Evolutionary conservation across 2,113 vertebrate species (phyloP).

Genomic region (Oreocharis arfaki): DNA sequence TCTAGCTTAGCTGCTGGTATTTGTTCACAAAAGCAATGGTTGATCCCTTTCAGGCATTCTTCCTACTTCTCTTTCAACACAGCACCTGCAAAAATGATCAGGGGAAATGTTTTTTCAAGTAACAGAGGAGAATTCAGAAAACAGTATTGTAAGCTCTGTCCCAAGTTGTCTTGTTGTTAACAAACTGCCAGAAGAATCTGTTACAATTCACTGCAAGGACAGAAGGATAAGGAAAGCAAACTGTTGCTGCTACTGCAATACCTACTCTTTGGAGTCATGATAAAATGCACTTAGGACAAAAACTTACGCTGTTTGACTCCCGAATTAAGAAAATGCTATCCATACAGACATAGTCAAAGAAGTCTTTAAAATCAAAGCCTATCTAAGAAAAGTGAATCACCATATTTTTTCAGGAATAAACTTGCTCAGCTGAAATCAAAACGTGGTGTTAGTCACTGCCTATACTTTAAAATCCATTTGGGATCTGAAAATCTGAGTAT

Average conservation of each 20-base stretch:
- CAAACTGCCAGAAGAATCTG: background rate
- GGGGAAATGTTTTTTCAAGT: background rate
- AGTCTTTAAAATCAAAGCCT: background rate
- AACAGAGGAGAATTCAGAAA: background rate
- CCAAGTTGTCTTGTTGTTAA: background rate
- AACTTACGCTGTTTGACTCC: background rate
- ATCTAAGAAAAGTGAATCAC: background rate
- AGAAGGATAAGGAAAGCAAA: conserved; percentile 15
- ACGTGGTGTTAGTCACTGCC: background rate
- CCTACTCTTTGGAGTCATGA: background rate
- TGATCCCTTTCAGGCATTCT: background rate
- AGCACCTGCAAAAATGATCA: background rate
- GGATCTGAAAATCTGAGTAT: background rate
- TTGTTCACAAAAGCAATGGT: background rate
- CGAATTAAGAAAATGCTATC: background rate
- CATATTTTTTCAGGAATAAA: background rate
- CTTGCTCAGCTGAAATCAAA: background rate
- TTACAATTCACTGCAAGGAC: background rate
- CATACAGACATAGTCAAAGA: background rate
- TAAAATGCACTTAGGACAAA: background rate
- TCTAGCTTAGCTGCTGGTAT: background rate
- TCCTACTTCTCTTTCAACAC: background rate
- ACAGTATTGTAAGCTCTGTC: background rate
- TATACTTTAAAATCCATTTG: background rate
- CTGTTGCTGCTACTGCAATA: background rate